A percentile compares a stretch with the other conserved stretches of the same genome.
Conservation (phyloP, 2,113 vertebrate genomes). For the Zingel zingel region DNA sequence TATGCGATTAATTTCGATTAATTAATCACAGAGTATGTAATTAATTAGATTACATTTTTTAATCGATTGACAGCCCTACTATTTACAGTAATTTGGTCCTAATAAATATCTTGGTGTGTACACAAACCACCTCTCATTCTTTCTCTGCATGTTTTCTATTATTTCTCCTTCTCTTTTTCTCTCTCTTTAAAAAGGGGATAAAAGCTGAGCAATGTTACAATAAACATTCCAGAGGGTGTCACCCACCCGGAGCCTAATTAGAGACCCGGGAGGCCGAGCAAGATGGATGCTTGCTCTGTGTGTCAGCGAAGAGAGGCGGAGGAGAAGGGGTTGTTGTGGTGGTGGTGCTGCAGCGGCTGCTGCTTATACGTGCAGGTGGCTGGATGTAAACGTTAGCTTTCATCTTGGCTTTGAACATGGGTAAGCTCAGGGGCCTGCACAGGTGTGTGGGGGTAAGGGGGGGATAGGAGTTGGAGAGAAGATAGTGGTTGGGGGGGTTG, state of each 20-base stretch:
- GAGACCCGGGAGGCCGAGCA: conserved; percentile 66
- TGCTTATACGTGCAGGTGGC: conserved; percentile 74
- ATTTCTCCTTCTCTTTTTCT: background rate
- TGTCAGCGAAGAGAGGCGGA: conserved; percentile 57
- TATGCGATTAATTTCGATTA: too few relatives aligned
- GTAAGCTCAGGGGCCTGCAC: conserved; percentile 65
- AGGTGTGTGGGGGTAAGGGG: conserved; percentile 43
- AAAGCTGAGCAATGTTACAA: conserved; percentile 53
- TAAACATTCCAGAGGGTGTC: conserved; percentile 76
- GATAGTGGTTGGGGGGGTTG: conserved; percentile 22
- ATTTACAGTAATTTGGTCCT: background rate
- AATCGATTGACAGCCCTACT: too few relatives aligned
- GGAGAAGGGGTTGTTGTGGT: conserved; percentile 20
- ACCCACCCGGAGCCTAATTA: conserved; percentile 77
- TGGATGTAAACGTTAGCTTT: conserved; percentile 70
- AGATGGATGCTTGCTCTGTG: conserved; percentile 72
- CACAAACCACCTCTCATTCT: background rate
- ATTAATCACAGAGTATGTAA: too few relatives aligned
- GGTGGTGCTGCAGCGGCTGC: conserved; percentile 32
- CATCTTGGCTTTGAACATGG: conserved; percentile 77
- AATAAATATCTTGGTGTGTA: background rate
- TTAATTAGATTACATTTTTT: too few relatives aligned
- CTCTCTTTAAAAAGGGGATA: conserved; percentile 21
- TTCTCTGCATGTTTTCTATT: conserved; percentile 25
- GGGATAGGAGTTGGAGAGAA: conserved; percentile 21